Percentiles rank a stretch among this genome's conserved stretches.
These are phyloP conservation scores for Paedocypris micromegethes DNA, from an alignment of 2,797 vertebrate species.

Conservation along the genomic window DNA sequence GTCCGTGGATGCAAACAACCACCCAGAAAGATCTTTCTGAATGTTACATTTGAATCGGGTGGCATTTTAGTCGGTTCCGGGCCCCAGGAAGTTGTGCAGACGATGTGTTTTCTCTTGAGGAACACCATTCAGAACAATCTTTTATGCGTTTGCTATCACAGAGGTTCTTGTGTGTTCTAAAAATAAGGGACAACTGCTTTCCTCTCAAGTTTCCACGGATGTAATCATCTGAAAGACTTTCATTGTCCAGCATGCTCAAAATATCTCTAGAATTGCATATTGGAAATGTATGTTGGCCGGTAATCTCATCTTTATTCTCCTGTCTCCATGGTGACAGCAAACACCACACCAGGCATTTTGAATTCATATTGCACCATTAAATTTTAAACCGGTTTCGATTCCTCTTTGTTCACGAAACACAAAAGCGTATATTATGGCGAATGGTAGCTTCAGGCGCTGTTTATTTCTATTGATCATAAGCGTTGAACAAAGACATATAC, in stretches of 20 bases:
- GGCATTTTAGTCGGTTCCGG: slow-evolving; percentile 19
- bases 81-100: slow-evolving; percentile 24
- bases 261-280: slow-evolving; percentile 2
- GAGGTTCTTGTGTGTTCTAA: slow-evolving; percentile 41
- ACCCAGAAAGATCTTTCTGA: slow-evolving; percentile 23
- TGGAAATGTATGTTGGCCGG: not conserved
- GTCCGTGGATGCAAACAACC: slow-evolving; percentile 30
- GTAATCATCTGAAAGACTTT: slow-evolving; percentile 29
- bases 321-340: not conserved
- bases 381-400: too few species aligned
- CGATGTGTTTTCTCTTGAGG: slow-evolving; percentile 19
- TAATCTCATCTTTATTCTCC: slow-evolving; percentile 1
- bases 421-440: too few species aligned
- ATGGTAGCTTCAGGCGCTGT: too few species aligned
- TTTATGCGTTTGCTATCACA: slow-evolving; percentile 45
- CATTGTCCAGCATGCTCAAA: slow-evolving; percentile 29
- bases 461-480: too few species aligned
- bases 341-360: too few species aligned
- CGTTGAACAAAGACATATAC: too few species aligned
- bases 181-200: slow-evolving; percentile 33
- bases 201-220: slow-evolving; percentile 23
- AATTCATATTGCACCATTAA: too few species aligned
- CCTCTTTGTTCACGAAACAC: too few species aligned
- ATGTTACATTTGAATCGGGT: slow-evolving; percentile 35
- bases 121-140: slow-evolving; percentile 32